Evolutionary conservation across 2,797 vertebrate species (phyloP).

Genomic region (Lemur catta): DNA sequence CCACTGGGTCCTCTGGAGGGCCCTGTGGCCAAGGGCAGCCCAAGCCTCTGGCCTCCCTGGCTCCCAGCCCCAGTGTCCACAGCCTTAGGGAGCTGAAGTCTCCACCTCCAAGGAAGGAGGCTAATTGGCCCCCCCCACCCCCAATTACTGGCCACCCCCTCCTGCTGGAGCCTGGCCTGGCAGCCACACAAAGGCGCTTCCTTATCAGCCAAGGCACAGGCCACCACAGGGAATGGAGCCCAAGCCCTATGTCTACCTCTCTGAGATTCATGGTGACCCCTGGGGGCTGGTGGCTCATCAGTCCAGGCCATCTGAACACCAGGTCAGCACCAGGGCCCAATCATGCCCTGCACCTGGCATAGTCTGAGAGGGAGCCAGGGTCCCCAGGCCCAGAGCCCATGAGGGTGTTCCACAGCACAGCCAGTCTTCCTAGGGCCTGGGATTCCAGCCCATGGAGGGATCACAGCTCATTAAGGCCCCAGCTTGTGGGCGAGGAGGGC

Average conservation of each 20-base stretch:
- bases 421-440: background rate
- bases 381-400: rapidly evolving
- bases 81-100: background rate
- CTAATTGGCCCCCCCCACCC: background rate
- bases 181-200: background rate
- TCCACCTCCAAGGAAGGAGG: background rate
- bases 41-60: background rate
- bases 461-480: background rate
- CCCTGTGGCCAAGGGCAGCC: background rate
- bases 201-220: slow-evolving; percentile 37
- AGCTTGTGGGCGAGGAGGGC: background rate
- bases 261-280: background rate
- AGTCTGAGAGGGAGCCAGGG: background rate
- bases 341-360: background rate
- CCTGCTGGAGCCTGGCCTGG: background rate
- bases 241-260: background rate
- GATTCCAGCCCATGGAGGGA: background rate
- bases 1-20: background rate
- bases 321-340: background rate
- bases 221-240: background rate
- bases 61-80: background rate
- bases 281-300: background rate
- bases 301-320: background rate
- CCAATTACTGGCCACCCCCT: background rate
- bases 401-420: background rate